phyloP scores from a whole-genome alignment of 2,888 invertebrate genomes.

The Hypena proboscidalis region DNA sequence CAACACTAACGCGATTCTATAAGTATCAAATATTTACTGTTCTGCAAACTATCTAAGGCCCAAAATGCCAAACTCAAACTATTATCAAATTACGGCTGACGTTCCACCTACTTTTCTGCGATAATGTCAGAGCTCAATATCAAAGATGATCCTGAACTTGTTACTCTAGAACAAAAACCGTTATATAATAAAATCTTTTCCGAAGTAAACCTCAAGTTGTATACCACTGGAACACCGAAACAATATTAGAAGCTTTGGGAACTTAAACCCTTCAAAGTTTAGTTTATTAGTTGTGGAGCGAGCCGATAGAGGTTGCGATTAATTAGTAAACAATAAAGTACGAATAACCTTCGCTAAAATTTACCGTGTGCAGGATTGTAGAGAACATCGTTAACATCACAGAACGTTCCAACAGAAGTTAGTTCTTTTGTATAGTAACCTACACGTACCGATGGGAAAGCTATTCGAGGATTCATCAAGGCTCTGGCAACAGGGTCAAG shows the following conservation, averaged over 20 bases:
- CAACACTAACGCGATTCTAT: too few relatives aligned
- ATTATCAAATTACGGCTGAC: slow-evolving; percentile 7
- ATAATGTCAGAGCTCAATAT: slow-evolving; percentile 11
- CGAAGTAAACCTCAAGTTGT: slow-evolving; percentile 22
- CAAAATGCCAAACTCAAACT: not conserved
- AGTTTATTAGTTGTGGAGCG: slow-evolving; percentile 14
- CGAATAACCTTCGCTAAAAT: slow-evolving; percentile 7
- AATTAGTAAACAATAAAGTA: slow-evolving; percentile 24
- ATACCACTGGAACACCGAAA: slow-evolving; percentile 21
- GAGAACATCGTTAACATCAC: too few relatives aligned
- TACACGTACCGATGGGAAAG: too few relatives aligned
- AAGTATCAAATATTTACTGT: too few relatives aligned
- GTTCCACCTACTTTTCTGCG: slow-evolving; percentile 8
- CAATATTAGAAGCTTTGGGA: slow-evolving; percentile 17
- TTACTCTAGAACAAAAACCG: slow-evolving; percentile 32
- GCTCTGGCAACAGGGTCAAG: too few relatives aligned
- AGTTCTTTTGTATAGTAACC: too few relatives aligned
- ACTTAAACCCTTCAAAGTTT: slow-evolving; percentile 23
- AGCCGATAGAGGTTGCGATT: slow-evolving; percentile 26
- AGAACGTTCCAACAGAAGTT: too few relatives aligned
- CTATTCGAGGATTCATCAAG: too few relatives aligned
- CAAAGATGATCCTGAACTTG: slow-evolving; percentile 29
- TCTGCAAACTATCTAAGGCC: too few relatives aligned
- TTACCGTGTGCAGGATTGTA: slow-evolving; percentile 5
- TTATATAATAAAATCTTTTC: slow-evolving; percentile 26